Conservation (phyloP, 1,140 invertebrate species). For the Aphelinus certus region DNA sequence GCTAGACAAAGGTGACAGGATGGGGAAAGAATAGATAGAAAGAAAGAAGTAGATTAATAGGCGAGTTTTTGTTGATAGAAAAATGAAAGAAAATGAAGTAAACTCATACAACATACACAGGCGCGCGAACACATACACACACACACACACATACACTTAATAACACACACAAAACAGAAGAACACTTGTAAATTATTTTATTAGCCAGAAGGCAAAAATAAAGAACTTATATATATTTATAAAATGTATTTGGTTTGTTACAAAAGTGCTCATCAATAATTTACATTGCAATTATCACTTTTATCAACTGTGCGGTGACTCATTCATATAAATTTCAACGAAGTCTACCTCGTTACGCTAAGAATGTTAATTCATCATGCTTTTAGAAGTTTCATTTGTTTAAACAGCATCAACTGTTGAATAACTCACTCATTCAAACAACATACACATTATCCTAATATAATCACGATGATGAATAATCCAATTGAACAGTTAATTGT, state of each 20-base stretch:
- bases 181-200: constrained; percentile 48
- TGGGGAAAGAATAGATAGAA: too few species aligned
- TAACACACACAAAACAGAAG: neutral
- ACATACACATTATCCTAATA: constrained; percentile 11
- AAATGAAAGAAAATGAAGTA: too few species aligned
- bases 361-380: constrained; percentile 7
- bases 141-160: neutral
- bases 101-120: too few species aligned
- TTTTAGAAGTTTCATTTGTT: neutral
- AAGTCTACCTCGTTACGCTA: neutral
- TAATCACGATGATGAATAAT: constrained; percentile 84
- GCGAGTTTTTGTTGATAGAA: too few species aligned
- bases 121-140: neutral
- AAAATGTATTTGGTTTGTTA: constrained; percentile 18
- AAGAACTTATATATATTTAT: neutral
- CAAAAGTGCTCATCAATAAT: neutral
- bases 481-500: constrained; percentile 91
- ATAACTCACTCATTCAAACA: constrained; percentile 11
- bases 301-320: neutral
- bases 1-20: too few species aligned
- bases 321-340: constrained; percentile 21
- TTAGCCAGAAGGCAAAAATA: constrained; percentile 84
- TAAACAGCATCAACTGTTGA: constrained; percentile 3
- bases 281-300: constrained; percentile 10
- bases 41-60: too few species aligned